Percentiles rank a stretch among this genome's conserved stretches.
Conservation (phyloP, 2,888 invertebrate genomes). For the Mesorhabditis spiculigera region DNA sequence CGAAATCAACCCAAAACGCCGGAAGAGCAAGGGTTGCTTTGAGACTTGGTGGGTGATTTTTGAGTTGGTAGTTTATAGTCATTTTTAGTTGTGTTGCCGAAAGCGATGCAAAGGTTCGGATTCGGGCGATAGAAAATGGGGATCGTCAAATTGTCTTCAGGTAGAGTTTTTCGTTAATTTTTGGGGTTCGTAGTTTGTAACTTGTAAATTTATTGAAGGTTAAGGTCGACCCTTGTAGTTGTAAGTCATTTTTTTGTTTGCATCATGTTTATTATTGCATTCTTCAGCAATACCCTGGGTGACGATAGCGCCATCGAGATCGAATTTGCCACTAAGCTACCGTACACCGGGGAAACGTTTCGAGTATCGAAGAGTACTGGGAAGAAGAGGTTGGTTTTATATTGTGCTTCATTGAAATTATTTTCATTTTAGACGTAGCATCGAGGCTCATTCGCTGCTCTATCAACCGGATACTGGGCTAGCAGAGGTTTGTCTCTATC, state of each 20-base stretch:
- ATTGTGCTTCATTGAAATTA: not conserved
- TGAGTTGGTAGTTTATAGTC: not conserved
- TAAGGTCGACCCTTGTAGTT: no score
- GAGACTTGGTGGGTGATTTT: not conserved
- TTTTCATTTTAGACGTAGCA: not conserved
- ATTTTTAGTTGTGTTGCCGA: not conserved
- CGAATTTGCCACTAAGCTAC: not conserved
- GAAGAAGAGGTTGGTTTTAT: not conserved
- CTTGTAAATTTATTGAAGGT: no score
- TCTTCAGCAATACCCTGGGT: not conserved
- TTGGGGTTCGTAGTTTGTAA: no score
- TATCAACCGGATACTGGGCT: not conserved
- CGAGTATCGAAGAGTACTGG: not conserved
- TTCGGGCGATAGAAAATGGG: not conserved
- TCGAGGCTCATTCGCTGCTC: not conserved
- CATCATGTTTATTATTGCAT: not conserved
- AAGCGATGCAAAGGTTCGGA: conserved; percentile 6
- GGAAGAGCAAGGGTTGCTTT: conserved; percentile 1
- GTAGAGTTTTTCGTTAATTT: no score
- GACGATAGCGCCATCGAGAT: conserved; percentile 1
- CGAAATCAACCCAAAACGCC: not conserved
- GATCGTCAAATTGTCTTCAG: no score
- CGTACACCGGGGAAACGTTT: not conserved
- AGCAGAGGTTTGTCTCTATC: not conserved
- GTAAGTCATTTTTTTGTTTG: no score